Conservation (phyloP, 1,140 invertebrate species). For the Myzus persicae region DNA sequence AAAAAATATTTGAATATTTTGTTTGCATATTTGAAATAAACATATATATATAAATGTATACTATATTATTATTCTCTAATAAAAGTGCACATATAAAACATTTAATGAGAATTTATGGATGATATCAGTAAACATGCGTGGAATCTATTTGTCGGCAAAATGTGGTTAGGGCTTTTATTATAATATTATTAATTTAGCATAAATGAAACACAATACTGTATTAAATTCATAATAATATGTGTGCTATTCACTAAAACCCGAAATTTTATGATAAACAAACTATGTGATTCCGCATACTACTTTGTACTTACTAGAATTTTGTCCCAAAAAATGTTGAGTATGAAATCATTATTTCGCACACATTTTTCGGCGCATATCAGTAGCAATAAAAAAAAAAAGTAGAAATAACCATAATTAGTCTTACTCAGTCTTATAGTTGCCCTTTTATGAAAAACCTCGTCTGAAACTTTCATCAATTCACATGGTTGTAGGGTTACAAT, state of each 20-base stretch:
- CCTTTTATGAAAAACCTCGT: not conserved
- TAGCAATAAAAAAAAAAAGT: not conserved
- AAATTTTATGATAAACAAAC: constrained; percentile 8
- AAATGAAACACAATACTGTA: not conserved
- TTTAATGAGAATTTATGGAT: not conserved
- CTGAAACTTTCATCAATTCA: not conserved
- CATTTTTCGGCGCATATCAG: not conserved
- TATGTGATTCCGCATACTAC: not conserved
- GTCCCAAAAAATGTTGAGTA: not conserved
- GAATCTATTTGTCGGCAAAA: constrained; percentile 35
- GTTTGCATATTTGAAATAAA: not conserved
- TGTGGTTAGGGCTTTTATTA: not conserved
- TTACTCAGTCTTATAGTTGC: not conserved
- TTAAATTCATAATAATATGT: not conserved
- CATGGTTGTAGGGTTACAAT: not conserved
- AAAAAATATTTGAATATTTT: not conserved
- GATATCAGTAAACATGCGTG: not conserved
- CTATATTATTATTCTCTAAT: not conserved
- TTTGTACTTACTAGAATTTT: not conserved
- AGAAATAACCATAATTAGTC: not conserved
- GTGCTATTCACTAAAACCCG: not conserved
- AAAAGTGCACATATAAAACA: not conserved
- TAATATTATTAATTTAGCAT: not conserved
- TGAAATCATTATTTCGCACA: not conserved
- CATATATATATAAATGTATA: not conserved